phyloP scores from a whole-genome alignment of 2,888 invertebrate genomes.

The Creontiades dilutus region DNA sequence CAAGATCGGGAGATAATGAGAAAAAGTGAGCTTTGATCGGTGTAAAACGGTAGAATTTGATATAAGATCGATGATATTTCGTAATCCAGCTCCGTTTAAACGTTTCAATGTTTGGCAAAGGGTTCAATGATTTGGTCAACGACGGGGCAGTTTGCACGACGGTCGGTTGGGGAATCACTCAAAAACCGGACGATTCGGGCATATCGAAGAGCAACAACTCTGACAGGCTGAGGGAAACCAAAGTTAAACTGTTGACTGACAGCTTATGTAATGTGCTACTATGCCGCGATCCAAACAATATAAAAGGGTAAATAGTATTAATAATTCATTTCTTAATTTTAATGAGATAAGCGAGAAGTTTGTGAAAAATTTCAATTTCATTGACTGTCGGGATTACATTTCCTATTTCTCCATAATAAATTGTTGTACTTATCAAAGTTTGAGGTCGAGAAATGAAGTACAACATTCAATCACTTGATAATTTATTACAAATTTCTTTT shows the following conservation, averaged over 20 bases:
- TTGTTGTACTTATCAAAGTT: too few relatives aligned
- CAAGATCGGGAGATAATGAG: neutral
- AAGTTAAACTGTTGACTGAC: slow-evolving; percentile 4
- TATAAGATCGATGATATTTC: neutral
- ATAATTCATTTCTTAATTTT: too few relatives aligned
- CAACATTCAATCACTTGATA: too few relatives aligned
- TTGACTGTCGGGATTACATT: too few relatives aligned
- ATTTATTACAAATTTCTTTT: too few relatives aligned
- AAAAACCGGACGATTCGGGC: neutral
- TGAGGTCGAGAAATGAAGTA: too few relatives aligned
- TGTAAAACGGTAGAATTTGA: too few relatives aligned
- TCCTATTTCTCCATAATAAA: too few relatives aligned
- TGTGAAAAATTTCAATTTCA: too few relatives aligned
- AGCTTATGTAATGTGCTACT: neutral
- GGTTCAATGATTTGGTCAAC: neutral
- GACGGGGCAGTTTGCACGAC: neutral
- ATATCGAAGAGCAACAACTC: neutral
- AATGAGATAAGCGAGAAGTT: too few relatives aligned
- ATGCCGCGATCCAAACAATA: neutral
- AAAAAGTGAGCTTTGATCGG: neutral
- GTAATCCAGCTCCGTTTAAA: neutral
- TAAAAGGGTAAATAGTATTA: too few relatives aligned
- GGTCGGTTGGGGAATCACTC: slow-evolving; percentile 5
- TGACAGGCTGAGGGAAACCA: neutral
- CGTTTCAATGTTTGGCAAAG: neutral